Evolutionary conservation across 2,113 vertebrate genomes (phyloP).

Genomic region (Natator depressus): DNA sequence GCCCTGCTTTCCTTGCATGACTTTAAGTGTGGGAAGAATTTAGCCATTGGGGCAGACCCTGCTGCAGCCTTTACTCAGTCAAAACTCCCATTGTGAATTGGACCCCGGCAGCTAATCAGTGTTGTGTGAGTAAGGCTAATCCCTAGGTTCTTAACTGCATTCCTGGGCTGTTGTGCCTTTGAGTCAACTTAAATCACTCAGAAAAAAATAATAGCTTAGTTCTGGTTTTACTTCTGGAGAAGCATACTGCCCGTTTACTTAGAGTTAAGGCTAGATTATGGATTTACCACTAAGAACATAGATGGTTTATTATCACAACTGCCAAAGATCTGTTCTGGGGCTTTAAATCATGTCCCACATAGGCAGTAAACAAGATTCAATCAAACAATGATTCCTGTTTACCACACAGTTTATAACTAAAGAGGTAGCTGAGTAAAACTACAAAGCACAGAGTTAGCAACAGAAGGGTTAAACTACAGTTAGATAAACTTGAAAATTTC

Average conservation of each 20-base stretch:
- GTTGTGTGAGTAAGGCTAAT: too few species aligned
- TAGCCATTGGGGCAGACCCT: background rate
- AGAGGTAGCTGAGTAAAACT: background rate
- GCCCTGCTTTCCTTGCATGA: background rate
- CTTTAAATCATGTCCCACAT: background rate
- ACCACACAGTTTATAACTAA: background rate
- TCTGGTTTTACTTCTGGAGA: background rate
- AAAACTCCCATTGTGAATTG: background rate
- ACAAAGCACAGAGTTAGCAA: background rate
- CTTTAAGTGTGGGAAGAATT: background rate
- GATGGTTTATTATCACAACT: rapidly evolving
- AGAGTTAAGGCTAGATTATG: rapidly evolving
- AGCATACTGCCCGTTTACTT: background rate
- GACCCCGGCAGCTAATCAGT: too few species aligned
- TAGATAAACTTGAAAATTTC: background rate
- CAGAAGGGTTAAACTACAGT: background rate
- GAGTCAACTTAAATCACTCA: background rate
- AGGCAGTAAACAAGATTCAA: background rate
- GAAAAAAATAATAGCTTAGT: rapidly evolving
- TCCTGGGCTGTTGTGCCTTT: background rate
- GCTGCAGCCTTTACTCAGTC: too few species aligned
- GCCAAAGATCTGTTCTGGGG: background rate
- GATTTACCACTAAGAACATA: background rate
- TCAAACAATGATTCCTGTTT: background rate
- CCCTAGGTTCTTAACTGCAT: background rate